Evolutionary conservation across 1,140 invertebrate species (phyloP).

Genomic region (Drosophila elegans): DNA sequence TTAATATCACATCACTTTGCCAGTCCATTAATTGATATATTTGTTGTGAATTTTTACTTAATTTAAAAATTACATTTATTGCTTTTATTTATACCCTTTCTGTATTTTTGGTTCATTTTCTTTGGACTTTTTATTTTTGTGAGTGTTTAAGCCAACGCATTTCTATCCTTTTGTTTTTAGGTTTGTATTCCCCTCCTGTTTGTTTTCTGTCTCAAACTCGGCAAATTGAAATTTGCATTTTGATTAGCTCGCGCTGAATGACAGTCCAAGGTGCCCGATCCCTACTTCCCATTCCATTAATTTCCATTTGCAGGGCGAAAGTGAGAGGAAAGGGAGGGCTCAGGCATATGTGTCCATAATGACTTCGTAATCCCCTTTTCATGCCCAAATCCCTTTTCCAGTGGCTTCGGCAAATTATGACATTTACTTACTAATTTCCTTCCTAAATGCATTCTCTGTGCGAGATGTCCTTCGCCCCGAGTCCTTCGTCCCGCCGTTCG

Average conservation of each 20-base stretch:
- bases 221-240: slow-evolving; percentile 82
- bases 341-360: slow-evolving; percentile 57
- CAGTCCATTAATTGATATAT: too few species aligned
- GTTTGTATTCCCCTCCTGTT: slow-evolving; percentile 1
- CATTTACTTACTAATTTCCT: slow-evolving; percentile 81
- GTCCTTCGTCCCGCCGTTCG: slow-evolving; percentile 3
- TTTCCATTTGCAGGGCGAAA: slow-evolving; percentile 50
- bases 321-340: slow-evolving; percentile 17
- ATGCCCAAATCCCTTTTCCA: slow-evolving; percentile 64
- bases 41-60: too few species aligned
- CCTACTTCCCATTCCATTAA: slow-evolving; percentile 26
- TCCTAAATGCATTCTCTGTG: slow-evolving; percentile 77
- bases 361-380: slow-evolving; percentile 69
- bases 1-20: too few species aligned
- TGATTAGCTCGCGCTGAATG: slow-evolving; percentile 62
- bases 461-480: slow-evolving; percentile 6
- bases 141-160: background rate
- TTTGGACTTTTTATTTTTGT: too few species aligned
- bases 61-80: too few species aligned
- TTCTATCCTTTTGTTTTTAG: slow-evolving; percentile 1
- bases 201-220: slow-evolving; percentile 38
- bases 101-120: too few species aligned
- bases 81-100: too few species aligned
- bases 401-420: slow-evolving; percentile 71
- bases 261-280: slow-evolving; percentile 27